These are phyloP conservation scores for Campylorhamphus procurvoides DNA, from an alignment of 2,113 vertebrate species.

Conservation along the genomic window DNA sequence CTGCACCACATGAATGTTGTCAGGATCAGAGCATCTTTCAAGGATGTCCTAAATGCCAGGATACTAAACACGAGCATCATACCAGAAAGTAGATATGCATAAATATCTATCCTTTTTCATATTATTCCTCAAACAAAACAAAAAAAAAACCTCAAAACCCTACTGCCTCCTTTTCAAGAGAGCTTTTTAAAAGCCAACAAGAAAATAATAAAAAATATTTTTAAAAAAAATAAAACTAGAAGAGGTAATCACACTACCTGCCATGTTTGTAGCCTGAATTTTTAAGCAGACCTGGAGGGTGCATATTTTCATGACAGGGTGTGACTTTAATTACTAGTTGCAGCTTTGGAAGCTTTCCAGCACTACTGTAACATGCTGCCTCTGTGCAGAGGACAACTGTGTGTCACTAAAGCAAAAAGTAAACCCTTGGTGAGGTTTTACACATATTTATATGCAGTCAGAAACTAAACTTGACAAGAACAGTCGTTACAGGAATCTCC, in stretches of 20 bases:
- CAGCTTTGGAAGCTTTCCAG: slow-evolving; percentile 38
- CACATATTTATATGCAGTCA: background rate
- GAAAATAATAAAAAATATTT: background rate
- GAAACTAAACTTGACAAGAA: background rate
- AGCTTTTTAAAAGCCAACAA: background rate
- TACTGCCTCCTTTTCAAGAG: background rate
- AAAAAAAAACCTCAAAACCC: background rate
- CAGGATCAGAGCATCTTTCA: background rate
- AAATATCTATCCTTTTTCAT: background rate
- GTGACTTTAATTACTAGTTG: slow-evolving; percentile 9
- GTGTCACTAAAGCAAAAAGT: background rate
- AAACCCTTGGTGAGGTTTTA: background rate
- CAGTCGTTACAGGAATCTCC: background rate
- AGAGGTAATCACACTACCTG: accelerated
- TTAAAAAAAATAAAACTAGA: background rate
- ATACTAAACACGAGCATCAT: background rate
- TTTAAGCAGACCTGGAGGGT: slow-evolving; percentile 18
- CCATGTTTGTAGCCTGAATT: background rate
- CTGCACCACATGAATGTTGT: background rate
- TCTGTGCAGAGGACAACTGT: background rate
- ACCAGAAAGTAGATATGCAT: background rate
- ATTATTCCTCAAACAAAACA: background rate
- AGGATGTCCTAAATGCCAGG: background rate
- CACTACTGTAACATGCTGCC: background rate
- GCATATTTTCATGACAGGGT: background rate